Percentiles rank a stretch among this genome's conserved stretches.
phyloP scores from a whole-genome alignment of 1,140 invertebrate genomes.

The Bombyx mandarina region DNA sequence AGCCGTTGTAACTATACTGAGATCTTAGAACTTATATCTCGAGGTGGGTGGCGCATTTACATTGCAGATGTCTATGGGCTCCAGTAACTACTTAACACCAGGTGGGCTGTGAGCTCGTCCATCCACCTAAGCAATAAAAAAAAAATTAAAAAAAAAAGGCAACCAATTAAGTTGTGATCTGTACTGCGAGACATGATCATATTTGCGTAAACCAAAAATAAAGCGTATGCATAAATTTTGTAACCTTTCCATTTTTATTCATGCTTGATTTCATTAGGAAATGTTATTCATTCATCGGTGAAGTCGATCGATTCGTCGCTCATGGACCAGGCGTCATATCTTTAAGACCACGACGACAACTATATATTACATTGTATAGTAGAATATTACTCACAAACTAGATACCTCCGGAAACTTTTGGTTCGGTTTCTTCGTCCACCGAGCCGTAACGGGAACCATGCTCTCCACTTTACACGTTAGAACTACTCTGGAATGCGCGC shows the following conservation, averaged over 20 bases:
- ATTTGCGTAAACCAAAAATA: too few species aligned
- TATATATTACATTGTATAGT: slow-evolving; percentile 1
- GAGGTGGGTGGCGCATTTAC: too few species aligned
- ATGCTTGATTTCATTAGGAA: neutral
- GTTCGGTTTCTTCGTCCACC: slow-evolving; percentile 37
- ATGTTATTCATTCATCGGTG: neutral
- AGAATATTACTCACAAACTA: slow-evolving; percentile 36
- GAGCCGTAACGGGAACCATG: slow-evolving; percentile 41
- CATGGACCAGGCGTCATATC: neutral
- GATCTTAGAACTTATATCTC: too few species aligned
- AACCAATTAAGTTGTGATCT: too few species aligned
- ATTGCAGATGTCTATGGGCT: too few species aligned
- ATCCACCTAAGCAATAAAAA: too few species aligned
- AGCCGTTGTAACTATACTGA: too few species aligned
- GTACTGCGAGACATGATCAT: too few species aligned
- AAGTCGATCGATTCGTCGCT: neutral
- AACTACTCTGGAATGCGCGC: slow-evolving; percentile 27
- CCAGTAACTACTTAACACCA: too few species aligned
- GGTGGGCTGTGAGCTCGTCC: too few species aligned
- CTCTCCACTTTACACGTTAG: slow-evolving; percentile 49
- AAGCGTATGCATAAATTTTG: neutral
- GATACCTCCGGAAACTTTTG: slow-evolving; percentile 26
- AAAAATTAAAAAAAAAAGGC: neutral
- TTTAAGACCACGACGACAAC: neutral
- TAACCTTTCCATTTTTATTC: neutral